Base-by-base conservation (phyloP, 2,888 invertebrate species). In the Machimus rusticus region DNA sequence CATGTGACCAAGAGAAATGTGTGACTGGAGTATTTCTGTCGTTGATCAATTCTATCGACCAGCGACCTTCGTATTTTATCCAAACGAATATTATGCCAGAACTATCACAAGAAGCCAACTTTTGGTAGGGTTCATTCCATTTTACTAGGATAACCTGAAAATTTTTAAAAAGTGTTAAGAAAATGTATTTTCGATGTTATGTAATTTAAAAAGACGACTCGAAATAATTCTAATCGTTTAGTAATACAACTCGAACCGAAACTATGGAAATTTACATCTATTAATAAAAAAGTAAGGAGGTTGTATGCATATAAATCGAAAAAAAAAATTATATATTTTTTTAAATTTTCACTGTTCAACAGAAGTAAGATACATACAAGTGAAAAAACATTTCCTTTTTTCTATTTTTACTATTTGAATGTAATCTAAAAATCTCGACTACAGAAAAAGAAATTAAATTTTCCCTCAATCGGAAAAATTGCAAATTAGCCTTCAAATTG, bases 31-130 rank as follows among this genome's bases (percentile, higher is more conserved):
- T 99, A 92, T 97, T 99, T 74, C 99, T 94, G 93, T 99, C 99
- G 93, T 99, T 99, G 92, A 99, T 99, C 90, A 99, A 94, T 93
- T 99, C 99, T 90, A 99, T 99, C 90, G 98, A 98, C 99, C 99
- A 99, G 76, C 99, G 95, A 74, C 98, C 99, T 92, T 99, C 99
- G 93, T 99, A 99, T 92, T 99, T 99, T 91, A 99, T 99, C 99
- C 99, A 99, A 37, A 99, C 99, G 93, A 99, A 99, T 92, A 99
- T 99, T 87, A 99, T 98, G 1, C 99, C 99, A 2, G 98, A 97
- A 91, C 97, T 97, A 94, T 99, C 99, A 93, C 99, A 99, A 5
- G 99, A 98, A 6, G 99, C 99, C 90, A 99, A 93, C 93, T 99
- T 99, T 93, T 99, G 98, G 92, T 99, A 99, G 0, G 98, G 98